Evolutionary conservation across 2,888 invertebrate species (phyloP), one percentile per base, ranked within the genome.

Genomic region (Anarsia innoxiella): DNA sequence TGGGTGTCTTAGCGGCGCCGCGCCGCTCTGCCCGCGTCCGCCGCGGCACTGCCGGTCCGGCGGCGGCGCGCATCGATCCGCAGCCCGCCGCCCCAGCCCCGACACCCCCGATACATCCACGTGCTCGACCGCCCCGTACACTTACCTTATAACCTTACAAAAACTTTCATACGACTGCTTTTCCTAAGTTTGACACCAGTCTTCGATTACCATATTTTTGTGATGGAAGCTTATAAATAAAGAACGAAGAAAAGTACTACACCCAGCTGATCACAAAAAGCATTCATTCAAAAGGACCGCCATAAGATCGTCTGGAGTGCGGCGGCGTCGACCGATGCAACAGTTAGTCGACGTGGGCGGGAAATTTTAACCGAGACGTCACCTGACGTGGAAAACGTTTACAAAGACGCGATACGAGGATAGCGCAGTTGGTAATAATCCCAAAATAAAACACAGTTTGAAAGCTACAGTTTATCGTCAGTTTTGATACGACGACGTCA

Each of bases 1-100:
- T 59, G 58, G 57, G 64, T 55, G 55, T 64, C 60, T 61, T 48
- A 66, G 69, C 73, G 73, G 70, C 74, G 62, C 72, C 70, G 71
- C 74, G 75, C 77, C 79, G 76, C 79, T 74, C 72, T 70, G 70
- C 78, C 74, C 70, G 79, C 80, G 72, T 68, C 68, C 68, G 66
- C 69, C 78, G 77, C 77, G 79, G 75, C 75, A 79, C 80, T 79
- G 74, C 58, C 67, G 65, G 56, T 47, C 43, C 47, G 13, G 23
- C 63, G 47, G 59, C 55, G 51, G 9, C 52, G 49, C 62, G 55
- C 66, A 53, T 59, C 59, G 42, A 53, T 42, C 56, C 53, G 12
- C 12, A 9, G 53, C 54, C 49, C 59, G 45, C 60, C 61, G 53
- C 59, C 56, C 59, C 43, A 53, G 52, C 48, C 45, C 45, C 42